Evolutionary conservation across 2,113 vertebrate genomes (phyloP), one percentile per base, ranked within the genome.

Genomic region (Bos indicus): DNA sequence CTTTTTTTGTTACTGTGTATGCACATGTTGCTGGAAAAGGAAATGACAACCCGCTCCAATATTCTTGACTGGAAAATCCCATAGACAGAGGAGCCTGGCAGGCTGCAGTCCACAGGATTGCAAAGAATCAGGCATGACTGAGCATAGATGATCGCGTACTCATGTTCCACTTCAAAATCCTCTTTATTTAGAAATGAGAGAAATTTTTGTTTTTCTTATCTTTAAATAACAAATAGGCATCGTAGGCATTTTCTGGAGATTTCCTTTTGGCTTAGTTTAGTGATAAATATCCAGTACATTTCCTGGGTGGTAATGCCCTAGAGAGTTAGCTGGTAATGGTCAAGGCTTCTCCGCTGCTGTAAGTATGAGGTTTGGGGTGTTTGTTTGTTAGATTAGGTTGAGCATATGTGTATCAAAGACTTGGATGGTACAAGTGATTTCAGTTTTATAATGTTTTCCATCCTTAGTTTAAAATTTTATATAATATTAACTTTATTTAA

Each of bases 171-270:
- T 40, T 59, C 30, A 84, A 91, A 56, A 26, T 67, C 60, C 59
- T 83, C 33, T 64, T 97, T 90, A 83, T 88, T 94, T 94, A 90
- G 84, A 92, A 83, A 46, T 28, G 40, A 82, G 57, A 84, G 57
- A 74, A 87, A 77, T 54, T 54, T n/a, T 82, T 97, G 7, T 13
- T 83, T 83, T 89, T 93, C 62, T 84, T 84, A 21, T 40, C 93
- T 93, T 89, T 48, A 91, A 77, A n/a, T 89, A 96, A 84, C 40
- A 82, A 60, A 60, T 43, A 80, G 85, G 4, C 33, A 80, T 92
- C 67, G 6, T 25, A 40, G 64, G 46, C 11, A 25, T 77, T 95
- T 82, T 90, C n/a, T 89, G 51, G 54, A 89, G 36, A 85, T 90
- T 92, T 80, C 33, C 40, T n/a, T 30, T 54, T 81, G 46, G 56